Evolutionary conservation across 2,113 vertebrate species (phyloP).

Genomic region (Gambusia holbrooki): DNA sequence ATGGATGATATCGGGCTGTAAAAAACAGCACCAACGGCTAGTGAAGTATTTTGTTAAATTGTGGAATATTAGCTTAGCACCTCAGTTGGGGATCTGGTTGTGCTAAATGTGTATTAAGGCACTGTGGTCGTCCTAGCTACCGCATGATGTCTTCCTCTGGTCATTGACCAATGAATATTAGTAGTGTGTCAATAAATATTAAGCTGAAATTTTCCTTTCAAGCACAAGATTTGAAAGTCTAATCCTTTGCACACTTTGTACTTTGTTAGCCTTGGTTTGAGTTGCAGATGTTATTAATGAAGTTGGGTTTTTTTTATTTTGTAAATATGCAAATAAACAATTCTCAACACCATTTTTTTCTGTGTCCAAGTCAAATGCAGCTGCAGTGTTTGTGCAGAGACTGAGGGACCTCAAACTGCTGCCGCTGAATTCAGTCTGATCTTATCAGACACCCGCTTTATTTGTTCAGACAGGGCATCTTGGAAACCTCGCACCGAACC

Average conservation of each 20-base stretch:
- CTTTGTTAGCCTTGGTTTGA: conserved; percentile 1
- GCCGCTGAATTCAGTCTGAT: background rate
- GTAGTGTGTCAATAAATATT: no score
- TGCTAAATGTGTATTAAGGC: no score
- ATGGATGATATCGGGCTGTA: no score
- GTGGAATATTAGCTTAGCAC: no score
- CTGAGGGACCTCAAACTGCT: background rate
- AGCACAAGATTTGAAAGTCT: background rate
- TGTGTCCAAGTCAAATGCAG: background rate
- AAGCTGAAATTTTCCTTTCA: background rate
- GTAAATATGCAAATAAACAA: background rate
- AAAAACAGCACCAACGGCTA: no score
- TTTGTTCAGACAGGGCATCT: background rate
- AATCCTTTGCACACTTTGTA: background rate
- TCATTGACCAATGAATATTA: no score
- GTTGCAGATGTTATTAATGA: background rate
- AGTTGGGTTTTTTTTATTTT: background rate
- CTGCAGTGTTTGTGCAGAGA: background rate
- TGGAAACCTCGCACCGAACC: background rate
- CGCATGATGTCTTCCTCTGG: no score
- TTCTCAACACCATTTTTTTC: no score
- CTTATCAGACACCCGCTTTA: background rate
- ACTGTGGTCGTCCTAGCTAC: no score
- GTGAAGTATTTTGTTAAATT: no score
- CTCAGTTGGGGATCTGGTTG: no score